Percentiles rank a stretch among this genome's conserved stretches.
Conservation (phyloP, 2,797 vertebrate genomes). For the Periparus ater region DNA sequence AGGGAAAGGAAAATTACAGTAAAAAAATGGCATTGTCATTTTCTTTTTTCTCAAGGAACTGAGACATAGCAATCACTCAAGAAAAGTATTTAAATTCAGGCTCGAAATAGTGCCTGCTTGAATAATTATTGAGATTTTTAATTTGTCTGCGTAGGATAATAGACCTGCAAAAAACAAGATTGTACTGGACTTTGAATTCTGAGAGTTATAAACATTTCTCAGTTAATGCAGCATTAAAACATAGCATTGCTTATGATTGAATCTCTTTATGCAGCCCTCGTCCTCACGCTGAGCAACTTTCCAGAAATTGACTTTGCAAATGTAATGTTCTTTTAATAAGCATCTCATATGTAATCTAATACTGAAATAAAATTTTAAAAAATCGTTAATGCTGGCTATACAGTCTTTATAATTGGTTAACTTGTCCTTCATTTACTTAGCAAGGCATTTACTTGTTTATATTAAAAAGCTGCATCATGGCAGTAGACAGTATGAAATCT, state of each 20-base stretch:
- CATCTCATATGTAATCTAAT: conserved; percentile 44
- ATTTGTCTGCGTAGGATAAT: not conserved
- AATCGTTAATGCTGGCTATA: not conserved
- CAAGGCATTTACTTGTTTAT: conserved; percentile 16
- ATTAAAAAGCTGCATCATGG: conserved; percentile 17
- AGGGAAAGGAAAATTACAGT: not conserved
- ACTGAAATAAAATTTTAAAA: not conserved
- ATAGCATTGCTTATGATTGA: not conserved
- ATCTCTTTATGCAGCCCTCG: not conserved
- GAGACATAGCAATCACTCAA: not conserved
- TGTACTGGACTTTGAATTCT: not conserved
- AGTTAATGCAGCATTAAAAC: conserved; percentile 5
- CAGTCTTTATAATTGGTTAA: conserved; percentile 27
- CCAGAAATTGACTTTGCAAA: conserved; percentile 39
- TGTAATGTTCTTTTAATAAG: conserved; percentile 52
- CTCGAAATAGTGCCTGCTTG: not conserved
- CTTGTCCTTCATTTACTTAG: conserved; percentile 46
- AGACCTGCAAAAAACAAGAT: not conserved
- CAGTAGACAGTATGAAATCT: not conserved
- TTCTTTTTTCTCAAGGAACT: not conserved
- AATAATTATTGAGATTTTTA: not conserved
- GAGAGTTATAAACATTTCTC: conserved; percentile 13
- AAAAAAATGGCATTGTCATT: not conserved
- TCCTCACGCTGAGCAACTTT: conserved; percentile 2
- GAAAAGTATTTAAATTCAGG: not conserved